Percentiles rank a stretch among this genome's conserved stretches.
phyloP scores from a whole-genome alignment of 1,140 invertebrate species.

The Orchestia grillus region DNA sequence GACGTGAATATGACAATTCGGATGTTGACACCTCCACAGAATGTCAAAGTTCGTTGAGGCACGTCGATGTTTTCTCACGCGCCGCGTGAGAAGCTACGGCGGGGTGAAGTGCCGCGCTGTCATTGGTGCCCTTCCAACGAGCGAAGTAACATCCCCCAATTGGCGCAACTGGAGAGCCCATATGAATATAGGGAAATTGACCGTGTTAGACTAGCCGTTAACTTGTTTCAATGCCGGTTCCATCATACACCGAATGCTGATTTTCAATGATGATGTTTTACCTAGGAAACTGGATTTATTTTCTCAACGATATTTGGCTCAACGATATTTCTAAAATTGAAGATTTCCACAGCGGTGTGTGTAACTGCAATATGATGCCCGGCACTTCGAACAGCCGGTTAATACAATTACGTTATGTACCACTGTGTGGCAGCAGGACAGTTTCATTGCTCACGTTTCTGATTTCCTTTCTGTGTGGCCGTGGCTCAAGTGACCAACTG shows the following conservation, averaged over 20 bases:
- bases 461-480: too few relatives aligned
- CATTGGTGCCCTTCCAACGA: background rate
- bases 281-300: too few relatives aligned
- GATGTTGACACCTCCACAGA: background rate
- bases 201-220: background rate
- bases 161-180: background rate
- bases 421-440: too few relatives aligned
- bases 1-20: background rate
- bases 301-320: too few relatives aligned
- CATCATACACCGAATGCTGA: background rate
- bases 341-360: too few relatives aligned
- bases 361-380: too few relatives aligned
- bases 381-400: too few relatives aligned
- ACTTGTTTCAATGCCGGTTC: background rate
- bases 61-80: background rate
- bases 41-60: background rate
- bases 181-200: background rate
- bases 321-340: too few relatives aligned
- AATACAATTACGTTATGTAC: too few relatives aligned
- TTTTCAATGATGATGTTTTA: background rate
- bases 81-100: background rate
- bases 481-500: too few relatives aligned
- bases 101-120: background rate
- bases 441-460: too few relatives aligned
- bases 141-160: background rate